Base-by-base conservation (phyloP, 2,888 invertebrate species). In the Melanophora roralis region DNA sequence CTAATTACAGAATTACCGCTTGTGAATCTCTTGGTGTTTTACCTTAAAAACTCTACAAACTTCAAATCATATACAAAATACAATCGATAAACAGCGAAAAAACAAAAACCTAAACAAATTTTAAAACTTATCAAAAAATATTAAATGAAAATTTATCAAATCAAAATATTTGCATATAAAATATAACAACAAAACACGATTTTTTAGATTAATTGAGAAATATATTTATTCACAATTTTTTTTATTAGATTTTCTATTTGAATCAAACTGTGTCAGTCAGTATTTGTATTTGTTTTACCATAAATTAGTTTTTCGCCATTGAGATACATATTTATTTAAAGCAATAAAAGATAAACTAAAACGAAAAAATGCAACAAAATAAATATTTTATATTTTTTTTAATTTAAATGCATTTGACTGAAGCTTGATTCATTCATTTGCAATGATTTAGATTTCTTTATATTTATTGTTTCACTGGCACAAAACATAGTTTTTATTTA, bases 381-480 rank as follows among this genome's bases (percentile, higher is more conserved):
- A 21, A 32, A 55, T 7, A n/a, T 47, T 40, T 53, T 36, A 12
- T 53, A n/a, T n/a, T n/a, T n/a, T 36, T 68, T 68, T 75, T 55
- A 62, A 69, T 62, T 76, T 64, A 64, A 76, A 69, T 69, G 49
- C n/a, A 57, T 57, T 76, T 76, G 40, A 9, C 16, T 49, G 40
- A 34, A 40, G 64, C 64, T 49, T 71, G 69, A 69, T 76, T 49
- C 49, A 71, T 71, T 71, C 49, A 77, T 77, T 77, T 77, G 49
- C 34, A 7, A 65, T 71, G 64, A 71, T 77, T 71, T 71, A 49
- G 62, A 21, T 64, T 67, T 55, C 7, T 51, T 34, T 51, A 32
- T 40, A 27, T 6, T 27, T 27, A 5, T 27, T 27, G 3, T 27
- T 27, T 27, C 27, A 27, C 3, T 27, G 6, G n/a, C 51, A 14